Percentiles rank a stretch among this genome's conserved stretches.
Evolutionary conservation across 2,113 vertebrate genomes (phyloP).

Genomic region (Uria lomvia): DNA sequence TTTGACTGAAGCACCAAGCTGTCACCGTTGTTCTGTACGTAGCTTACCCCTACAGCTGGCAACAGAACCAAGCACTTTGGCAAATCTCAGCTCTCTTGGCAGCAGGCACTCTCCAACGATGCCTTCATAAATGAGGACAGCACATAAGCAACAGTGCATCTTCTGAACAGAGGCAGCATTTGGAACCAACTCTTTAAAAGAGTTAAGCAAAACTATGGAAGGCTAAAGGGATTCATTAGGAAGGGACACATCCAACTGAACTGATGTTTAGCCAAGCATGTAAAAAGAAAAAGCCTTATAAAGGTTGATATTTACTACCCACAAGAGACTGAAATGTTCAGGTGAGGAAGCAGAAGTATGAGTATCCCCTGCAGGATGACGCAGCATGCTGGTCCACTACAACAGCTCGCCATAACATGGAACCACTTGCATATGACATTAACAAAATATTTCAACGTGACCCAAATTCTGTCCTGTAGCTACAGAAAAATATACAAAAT

Average conservation of each 20-base stretch:
- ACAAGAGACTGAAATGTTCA: background rate
- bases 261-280: background rate
- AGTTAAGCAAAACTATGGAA: background rate
- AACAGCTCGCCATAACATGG: background rate
- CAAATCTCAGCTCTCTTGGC: background rate
- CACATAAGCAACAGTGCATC: background rate
- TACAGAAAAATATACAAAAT: background rate
- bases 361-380: background rate
- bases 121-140: background rate
- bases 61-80: background rate
- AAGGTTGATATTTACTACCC: background rate
- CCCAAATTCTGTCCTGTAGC: background rate
- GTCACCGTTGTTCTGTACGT: background rate
- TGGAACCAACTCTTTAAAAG: background rate
- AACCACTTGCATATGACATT: background rate
- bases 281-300: background rate
- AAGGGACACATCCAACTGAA: background rate
- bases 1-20: background rate
- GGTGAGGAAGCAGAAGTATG: background rate
- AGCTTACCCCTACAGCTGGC: background rate
- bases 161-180: background rate
- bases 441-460: background rate
- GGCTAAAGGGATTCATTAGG: background rate
- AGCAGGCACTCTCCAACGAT: rapidly evolving
- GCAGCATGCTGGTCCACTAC: background rate